A percentile compares a stretch with the other conserved stretches of the same genome.
Conservation (phyloP, 2,113 vertebrate genomes). For the Pluvianellus socialis region DNA sequence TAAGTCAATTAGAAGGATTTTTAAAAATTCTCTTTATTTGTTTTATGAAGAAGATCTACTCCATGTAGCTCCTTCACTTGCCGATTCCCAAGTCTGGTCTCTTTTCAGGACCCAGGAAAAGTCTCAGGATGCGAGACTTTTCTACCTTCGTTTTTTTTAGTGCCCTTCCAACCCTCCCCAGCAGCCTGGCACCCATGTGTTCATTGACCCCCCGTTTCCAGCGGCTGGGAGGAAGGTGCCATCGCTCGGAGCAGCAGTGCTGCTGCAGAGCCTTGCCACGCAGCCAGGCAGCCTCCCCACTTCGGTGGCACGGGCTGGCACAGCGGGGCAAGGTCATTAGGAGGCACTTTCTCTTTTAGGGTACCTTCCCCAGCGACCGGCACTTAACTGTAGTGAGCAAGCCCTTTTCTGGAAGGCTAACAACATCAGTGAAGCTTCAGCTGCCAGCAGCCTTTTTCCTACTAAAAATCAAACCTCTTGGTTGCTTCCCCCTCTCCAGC, state of each 20-base stretch:
- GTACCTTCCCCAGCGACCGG: neutral
- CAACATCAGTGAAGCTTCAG: neutral
- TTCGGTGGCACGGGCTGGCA: neutral
- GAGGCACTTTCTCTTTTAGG: neutral
- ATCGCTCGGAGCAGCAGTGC: neutral
- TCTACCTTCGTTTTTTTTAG: neutral
- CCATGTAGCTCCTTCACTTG: neutral
- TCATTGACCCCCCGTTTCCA: neutral
- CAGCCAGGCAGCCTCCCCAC: neutral
- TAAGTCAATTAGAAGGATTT: constrained; percentile 2
- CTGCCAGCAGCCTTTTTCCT: neutral
- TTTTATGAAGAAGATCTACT: neutral
- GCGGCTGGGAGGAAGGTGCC: neutral
- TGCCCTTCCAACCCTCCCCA: neutral
- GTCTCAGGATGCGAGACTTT: neutral
- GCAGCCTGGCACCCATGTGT: rapidly evolving
- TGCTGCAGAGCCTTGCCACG: neutral
- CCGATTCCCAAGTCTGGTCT: neutral
- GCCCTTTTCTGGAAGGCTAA: neutral
- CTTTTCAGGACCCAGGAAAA: neutral
- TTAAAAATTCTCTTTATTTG: neutral
- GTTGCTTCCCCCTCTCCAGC: neutral
- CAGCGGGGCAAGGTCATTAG: neutral
- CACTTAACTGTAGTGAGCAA: neutral
- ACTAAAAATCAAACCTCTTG: neutral